Base-by-base conservation (phyloP, 2,797 vertebrate species). In the Trachops cirrhosus region DNA sequence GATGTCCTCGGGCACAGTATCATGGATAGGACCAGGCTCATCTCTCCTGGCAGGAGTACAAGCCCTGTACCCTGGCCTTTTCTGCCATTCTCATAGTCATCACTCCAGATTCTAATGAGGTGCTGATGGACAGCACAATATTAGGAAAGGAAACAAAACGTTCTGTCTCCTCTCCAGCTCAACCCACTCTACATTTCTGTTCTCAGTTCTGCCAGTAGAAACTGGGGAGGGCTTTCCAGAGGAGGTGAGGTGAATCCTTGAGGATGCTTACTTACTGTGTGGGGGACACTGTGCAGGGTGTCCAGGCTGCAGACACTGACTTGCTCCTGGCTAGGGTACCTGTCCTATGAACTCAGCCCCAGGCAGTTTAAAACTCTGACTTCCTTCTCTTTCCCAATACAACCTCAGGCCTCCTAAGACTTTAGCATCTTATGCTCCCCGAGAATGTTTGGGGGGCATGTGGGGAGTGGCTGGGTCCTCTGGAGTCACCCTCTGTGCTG, bases 121-220 rank as follows among this genome's bases (percentile, higher is more conserved):
- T 16, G 2, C 62, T 9, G 11, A 14, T 3, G 2, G 22, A 26
- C 1, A 6, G 64, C 14, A 34, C 10, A 24, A 0, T 37, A 24
- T 64, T 19, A 82, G 50, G 29, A 85, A 79, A 89, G 21, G 22
- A 62, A 21, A 32, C 64, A 67, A 70, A 62, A 41, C 14, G 4
- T 57, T 57, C 41, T 5, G 3, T 74, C n/a, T 54, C 29, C 75
- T n/a, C 21, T 57, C 41, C 73, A 57, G 8, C 21, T 26, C 32
- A 3, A 19, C 32, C 62, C 32, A 18, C 19, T 71, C 46, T 57
- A 46, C 26, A 2, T 15, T 26, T 5, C 12, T 24, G 54, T 26
- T 26, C 48, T 83, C 12, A 37, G 15, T 48, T 19, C 64, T 29
- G 26, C 44, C 50, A 44, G 7, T 9, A 59, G 73, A 50, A 19